These are phyloP conservation scores for Pipa parva DNA, from an alignment of 2,113 vertebrate species.

Conservation along the genomic window DNA sequence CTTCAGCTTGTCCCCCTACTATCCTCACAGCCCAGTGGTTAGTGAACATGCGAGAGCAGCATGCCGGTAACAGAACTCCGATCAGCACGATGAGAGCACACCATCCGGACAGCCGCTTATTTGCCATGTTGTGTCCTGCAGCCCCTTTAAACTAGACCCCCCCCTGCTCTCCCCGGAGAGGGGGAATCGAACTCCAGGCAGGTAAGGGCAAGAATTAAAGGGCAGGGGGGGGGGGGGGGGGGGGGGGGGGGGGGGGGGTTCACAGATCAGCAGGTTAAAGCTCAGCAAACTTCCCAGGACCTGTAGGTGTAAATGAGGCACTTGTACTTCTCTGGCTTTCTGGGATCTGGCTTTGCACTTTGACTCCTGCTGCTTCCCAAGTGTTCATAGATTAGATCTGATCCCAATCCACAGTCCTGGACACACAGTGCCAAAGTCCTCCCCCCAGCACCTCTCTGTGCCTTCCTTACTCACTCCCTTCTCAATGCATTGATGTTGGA, in stretches of 20 bases:
- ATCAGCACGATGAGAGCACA: constrained; percentile 78
- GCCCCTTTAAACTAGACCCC: constrained; percentile 44
- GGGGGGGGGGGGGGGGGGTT: too few species aligned
- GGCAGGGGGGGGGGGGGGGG: too few species aligned
- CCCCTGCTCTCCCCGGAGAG: constrained; percentile 53
- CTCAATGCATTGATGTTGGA: constrained; percentile 37
- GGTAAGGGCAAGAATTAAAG: constrained; percentile 27
- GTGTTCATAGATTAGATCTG: constrained; percentile 1
- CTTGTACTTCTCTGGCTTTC: constrained; percentile 8
- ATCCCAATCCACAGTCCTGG: constrained; percentile 4
- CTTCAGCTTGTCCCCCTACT: constrained; percentile 78
- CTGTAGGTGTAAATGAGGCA: constrained; percentile 4
- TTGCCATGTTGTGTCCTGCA: constrained; percentile 69
- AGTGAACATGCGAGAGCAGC: constrained; percentile 88
- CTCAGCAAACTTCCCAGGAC: constrained; percentile 39
- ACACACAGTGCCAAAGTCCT: background rate
- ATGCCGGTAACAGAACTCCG: constrained; percentile 75
- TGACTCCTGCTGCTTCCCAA: constrained; percentile 26
- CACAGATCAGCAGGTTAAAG: constrained; percentile 36
- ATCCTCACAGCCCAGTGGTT: constrained; percentile 98
- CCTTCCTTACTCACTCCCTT: constrained; percentile 35
- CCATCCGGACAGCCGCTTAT: constrained; percentile 63
- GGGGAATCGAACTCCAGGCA: constrained; percentile 44
- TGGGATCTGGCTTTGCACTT: constrained; percentile 31
- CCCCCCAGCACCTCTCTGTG: constrained; percentile 44